Evolutionary conservation across 2,113 vertebrate species (phyloP).

Genomic region (Myrmophylax atrothorax): DNA sequence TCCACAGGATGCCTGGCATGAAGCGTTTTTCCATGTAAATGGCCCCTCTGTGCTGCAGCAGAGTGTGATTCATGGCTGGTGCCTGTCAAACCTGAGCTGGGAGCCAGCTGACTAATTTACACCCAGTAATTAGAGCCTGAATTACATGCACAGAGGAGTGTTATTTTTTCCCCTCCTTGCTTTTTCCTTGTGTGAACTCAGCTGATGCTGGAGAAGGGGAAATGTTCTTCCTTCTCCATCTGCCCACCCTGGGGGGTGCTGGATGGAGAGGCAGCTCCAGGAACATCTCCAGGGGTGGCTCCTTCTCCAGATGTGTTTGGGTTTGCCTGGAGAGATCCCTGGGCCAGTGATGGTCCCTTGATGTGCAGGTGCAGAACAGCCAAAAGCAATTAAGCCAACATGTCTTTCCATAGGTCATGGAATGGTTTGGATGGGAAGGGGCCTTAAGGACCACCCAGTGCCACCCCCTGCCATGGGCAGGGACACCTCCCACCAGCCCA

Average conservation of each 20-base stretch:
- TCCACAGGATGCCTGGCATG: neutral
- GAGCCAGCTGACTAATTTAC: conserved; percentile 32
- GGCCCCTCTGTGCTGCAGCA: neutral
- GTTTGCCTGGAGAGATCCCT: neutral
- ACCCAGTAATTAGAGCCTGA: conserved; percentile 9
- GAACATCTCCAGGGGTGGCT: neutral
- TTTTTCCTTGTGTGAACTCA: neutral
- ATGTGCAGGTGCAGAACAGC: neutral
- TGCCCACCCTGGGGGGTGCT: accelerated
- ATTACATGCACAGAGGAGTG: neutral
- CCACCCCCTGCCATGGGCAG: neutral
- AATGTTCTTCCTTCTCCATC: neutral
- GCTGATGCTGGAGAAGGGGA: neutral
- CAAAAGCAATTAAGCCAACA: neutral
- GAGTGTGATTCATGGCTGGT: conserved; percentile 21
- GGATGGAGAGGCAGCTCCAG: neutral
- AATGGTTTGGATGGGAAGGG: neutral
- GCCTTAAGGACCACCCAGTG: accelerated
- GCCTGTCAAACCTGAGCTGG: neutral
- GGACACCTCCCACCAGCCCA: neutral
- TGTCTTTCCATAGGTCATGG: neutral
- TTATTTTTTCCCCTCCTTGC: neutral
- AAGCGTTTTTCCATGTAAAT: conserved; percentile 21
- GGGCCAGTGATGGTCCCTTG: neutral
- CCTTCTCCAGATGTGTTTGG: neutral